Evolutionary conservation across 1,140 invertebrate genomes (phyloP).

Genomic region (Drosophila sturtevanti): DNA sequence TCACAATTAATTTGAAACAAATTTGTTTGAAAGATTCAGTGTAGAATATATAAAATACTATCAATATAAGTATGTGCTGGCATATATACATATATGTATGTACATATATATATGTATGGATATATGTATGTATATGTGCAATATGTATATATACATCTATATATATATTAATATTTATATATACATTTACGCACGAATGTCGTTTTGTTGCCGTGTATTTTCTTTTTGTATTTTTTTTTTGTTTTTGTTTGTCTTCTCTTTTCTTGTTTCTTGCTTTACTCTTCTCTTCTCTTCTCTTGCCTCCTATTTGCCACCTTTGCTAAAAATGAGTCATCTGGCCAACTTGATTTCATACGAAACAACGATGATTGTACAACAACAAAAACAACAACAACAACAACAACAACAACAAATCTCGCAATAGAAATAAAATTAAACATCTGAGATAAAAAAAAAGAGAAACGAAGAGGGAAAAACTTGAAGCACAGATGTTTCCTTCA

Average conservation of each 20-base stretch:
- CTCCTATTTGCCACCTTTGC: slow-evolving; percentile 8
- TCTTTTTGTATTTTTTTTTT: neutral
- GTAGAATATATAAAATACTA: too few species aligned
- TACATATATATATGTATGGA: too few species aligned
- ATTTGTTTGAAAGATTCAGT: too few species aligned
- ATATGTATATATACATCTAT: neutral
- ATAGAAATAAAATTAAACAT: slow-evolving; percentile 54
- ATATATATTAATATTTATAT: neutral
- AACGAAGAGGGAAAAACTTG: slow-evolving; percentile 16
- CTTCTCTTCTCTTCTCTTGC: neutral
- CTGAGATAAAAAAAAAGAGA: slow-evolving; percentile 31
- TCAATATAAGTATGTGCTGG: too few species aligned
- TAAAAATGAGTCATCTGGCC: slow-evolving; percentile 43
- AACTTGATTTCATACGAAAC: slow-evolving; percentile 28
- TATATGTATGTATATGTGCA: slow-evolving; percentile 7
- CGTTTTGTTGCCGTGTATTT: neutral
- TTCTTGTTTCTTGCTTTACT: too few species aligned
- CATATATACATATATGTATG: too few species aligned
- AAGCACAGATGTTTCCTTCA: slow-evolving; percentile 2
- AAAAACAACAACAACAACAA: neutral
- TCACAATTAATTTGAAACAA: too few species aligned
- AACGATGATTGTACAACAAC: slow-evolving; percentile 4
- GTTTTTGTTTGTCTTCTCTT: too few species aligned
- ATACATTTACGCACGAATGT: neutral
- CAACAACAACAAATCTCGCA: too few species aligned